Evolutionary conservation across 2,113 vertebrate species (phyloP).

Genomic region (Epinephelus lanceolatus): DNA sequence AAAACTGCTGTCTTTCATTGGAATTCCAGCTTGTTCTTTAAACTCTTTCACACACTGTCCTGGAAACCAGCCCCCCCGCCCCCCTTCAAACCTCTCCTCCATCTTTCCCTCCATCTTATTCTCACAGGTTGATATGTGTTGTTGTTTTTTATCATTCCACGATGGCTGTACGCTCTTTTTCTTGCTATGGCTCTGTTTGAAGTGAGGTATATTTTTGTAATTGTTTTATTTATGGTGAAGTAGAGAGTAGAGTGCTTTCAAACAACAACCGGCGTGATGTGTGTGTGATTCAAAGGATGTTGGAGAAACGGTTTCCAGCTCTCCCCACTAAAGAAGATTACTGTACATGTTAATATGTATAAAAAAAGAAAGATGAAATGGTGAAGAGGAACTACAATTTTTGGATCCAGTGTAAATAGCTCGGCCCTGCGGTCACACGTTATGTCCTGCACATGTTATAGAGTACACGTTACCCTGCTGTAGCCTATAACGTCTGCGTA

Average conservation of each 20-base stretch:
- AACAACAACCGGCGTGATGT: conserved; percentile 30
- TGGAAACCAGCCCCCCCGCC: neutral
- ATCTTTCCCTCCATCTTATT: neutral
- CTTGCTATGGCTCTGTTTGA: conserved; percentile 74
- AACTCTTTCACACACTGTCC: conserved; percentile 19
- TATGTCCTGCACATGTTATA: conserved; percentile 62
- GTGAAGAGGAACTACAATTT: conserved; percentile 50
- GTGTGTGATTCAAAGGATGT: conserved; percentile 42
- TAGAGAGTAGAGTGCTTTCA: conserved; percentile 71
- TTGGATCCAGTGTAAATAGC: conserved; percentile 77
- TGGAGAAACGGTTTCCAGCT: conserved; percentile 49
- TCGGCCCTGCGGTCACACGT: conserved; percentile 56
- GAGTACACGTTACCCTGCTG: conserved; percentile 61
- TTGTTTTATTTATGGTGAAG: conserved; percentile 81
- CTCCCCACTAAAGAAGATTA: conserved; percentile 53
- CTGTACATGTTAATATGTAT: conserved; percentile 79
- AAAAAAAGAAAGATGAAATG: conserved; percentile 45
- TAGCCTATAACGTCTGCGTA: conserved; percentile 75
- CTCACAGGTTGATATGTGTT: conserved; percentile 16
- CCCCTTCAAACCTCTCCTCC: neutral
- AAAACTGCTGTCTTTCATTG: conserved; percentile 53
- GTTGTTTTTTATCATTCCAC: conserved; percentile 58
- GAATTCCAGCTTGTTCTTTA: conserved; percentile 41
- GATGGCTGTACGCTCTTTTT: conserved; percentile 62
- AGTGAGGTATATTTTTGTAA: conserved; percentile 85